A percentile compares a stretch with the other conserved stretches of the same genome.
Conservation (phyloP, 2,797 vertebrate genomes). For the Cyclopterus lumpus region DNA sequence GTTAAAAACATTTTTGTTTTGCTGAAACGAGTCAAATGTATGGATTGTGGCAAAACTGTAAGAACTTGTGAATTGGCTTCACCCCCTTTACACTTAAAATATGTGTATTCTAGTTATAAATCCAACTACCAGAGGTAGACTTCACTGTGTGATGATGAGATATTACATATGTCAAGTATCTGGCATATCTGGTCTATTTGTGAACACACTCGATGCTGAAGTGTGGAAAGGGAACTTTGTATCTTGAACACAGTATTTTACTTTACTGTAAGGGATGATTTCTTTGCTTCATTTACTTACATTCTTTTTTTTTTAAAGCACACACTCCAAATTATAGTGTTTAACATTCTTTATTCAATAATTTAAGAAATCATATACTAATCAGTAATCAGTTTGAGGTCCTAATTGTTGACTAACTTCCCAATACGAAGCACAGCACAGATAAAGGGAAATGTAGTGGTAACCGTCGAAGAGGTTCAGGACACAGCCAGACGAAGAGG, state of each 20-base stretch:
- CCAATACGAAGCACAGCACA: conserved; percentile 68
- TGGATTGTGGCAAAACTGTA: conserved; percentile 13
- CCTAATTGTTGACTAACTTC: conserved; percentile 57
- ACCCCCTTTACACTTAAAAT: neutral
- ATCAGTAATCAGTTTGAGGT: conserved; percentile 62
- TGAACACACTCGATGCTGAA: conserved; percentile 14
- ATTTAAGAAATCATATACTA: conserved; percentile 46
- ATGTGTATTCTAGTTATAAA: neutral
- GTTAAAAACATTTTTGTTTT: neutral
- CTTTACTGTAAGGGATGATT: neutral
- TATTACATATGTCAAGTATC: conserved; percentile 11
- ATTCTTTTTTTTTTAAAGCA: neutral
- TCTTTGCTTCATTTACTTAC: neutral
- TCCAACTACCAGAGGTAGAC: neutral
- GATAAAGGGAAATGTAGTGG: conserved; percentile 62
- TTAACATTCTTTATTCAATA: conserved; percentile 78
- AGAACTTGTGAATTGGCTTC: neutral
- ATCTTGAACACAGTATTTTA: conserved; percentile 23
- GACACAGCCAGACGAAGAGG: conserved; percentile 56
- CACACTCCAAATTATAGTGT: conserved; percentile 19
- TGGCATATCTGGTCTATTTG: neutral
- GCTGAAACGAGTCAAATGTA: neutral
- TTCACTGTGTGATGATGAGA: neutral
- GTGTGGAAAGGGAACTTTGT: conserved; percentile 9
- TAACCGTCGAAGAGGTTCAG: conserved; percentile 51